These are phyloP conservation scores for Caerostris darwini DNA, from an alignment of 1,140 invertebrate species.

Conservation along the genomic window DNA sequence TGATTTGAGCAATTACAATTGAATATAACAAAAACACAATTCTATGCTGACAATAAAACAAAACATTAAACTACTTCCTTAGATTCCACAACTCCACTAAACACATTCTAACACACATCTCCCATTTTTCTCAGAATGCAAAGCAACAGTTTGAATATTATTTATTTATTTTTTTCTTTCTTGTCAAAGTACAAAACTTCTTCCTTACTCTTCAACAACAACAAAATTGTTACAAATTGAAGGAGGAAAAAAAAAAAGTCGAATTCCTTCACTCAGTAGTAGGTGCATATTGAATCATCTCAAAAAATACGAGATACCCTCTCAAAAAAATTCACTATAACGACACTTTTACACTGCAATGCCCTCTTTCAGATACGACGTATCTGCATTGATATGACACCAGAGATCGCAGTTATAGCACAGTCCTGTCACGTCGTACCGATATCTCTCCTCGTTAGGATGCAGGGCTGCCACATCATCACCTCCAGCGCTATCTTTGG, in stretches of 20 bases:
- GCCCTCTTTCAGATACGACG: slow-evolving; percentile 11
- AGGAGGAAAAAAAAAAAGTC: neutral
- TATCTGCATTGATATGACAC: slow-evolving; percentile 31
- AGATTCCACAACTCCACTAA: too few relatives aligned
- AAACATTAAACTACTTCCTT: too few relatives aligned
- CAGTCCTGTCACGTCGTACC: slow-evolving; percentile 53
- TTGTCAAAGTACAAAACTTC: neutral
- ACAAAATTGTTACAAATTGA: too few relatives aligned
- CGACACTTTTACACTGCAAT: slow-evolving; percentile 59
- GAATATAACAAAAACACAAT: too few relatives aligned
- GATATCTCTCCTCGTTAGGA: slow-evolving; percentile 63
- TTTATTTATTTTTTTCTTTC: neutral
- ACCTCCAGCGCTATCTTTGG: slow-evolving; percentile 22
- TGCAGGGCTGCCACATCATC: neutral
- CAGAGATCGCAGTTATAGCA: slow-evolving; percentile 17
- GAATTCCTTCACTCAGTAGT: slow-evolving; percentile 40
- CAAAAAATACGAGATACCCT: slow-evolving; percentile 35
- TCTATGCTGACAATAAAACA: too few relatives aligned
- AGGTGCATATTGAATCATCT: slow-evolving; percentile 53
- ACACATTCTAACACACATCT: neutral
- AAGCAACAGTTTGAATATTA: slow-evolving; percentile 58
- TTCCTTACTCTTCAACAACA: neutral
- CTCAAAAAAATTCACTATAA: slow-evolving; percentile 37
- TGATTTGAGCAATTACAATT: too few relatives aligned
- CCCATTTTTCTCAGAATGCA: slow-evolving; percentile 12